Conservation (phyloP, 1,140 invertebrate genomes). For the Gryllus bimaculatus region DNA sequence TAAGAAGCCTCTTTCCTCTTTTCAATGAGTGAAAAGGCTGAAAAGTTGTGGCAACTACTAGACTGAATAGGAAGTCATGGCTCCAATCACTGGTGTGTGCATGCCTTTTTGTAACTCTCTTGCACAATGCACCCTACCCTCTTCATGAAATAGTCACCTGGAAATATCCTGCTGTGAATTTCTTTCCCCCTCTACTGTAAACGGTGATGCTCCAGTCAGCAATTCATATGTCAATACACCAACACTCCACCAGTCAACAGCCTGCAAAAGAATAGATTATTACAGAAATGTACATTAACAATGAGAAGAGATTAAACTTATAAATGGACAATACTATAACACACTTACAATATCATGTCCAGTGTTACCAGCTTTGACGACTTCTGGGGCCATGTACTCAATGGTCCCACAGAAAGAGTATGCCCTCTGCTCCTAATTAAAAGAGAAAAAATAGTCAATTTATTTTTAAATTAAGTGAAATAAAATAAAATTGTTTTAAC, state of each 20-base stretch:
- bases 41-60: too few species aligned
- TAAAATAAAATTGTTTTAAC: not conserved
- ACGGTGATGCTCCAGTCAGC: constrained; percentile 94
- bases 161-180: constrained; percentile 92
- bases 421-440: constrained; percentile 57
- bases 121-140: too few species aligned
- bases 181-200: constrained; percentile 85
- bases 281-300: not conserved
- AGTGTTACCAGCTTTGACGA: constrained; percentile 67
- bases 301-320: not conserved
- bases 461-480: not conserved
- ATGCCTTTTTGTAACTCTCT: too few species aligned
- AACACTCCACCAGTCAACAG: constrained; percentile 96
- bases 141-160: constrained; percentile 38
- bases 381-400: constrained; percentile 93
- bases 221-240: constrained; percentile 95
- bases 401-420: constrained; percentile 98
- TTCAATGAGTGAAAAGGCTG: too few species aligned
- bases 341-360: constrained; percentile 83
- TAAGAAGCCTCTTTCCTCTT: too few species aligned
- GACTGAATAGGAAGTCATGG: too few species aligned
- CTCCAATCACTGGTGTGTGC: too few species aligned
- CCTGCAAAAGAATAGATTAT: constrained; percentile 39
- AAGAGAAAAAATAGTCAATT: constrained; percentile 19
- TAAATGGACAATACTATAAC: not conserved